These are phyloP conservation scores for Cossypha caffra DNA, from an alignment of 2,797 vertebrate genomes.

Conservation along the genomic window DNA sequence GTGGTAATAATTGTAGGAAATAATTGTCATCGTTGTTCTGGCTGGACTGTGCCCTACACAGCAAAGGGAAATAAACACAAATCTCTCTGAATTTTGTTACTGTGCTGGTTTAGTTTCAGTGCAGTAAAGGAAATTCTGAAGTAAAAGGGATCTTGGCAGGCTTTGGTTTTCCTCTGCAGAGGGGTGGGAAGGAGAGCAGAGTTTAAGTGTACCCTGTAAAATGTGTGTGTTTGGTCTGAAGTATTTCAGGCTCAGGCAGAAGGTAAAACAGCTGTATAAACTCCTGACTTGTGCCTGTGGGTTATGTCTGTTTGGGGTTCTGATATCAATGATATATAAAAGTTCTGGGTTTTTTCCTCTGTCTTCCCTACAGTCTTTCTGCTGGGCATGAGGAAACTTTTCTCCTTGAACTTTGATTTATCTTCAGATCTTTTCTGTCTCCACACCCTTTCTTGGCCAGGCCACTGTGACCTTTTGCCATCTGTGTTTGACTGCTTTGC, in stretches of 20 bases:
- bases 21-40: background rate
- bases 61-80: fast-evolving
- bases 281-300: background rate
- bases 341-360: fast-evolving
- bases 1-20: conserved; percentile 63
- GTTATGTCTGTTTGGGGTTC: background rate
- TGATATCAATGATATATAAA: background rate
- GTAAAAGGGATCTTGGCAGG: background rate
- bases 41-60: background rate
- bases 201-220: background rate
- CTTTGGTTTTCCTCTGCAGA: background rate
- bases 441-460: background rate
- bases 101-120: background rate
- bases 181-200: background rate
- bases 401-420: background rate
- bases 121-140: background rate
- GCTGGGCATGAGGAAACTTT: background rate
- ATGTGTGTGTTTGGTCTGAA: background rate
- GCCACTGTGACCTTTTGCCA: background rate
- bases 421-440: background rate
- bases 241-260: background rate
- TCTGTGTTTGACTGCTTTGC: background rate
- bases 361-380: background rate
- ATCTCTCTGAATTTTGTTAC: background rate
- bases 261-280: background rate